phyloP scores from a whole-genome alignment of 2,888 invertebrate species.

The Xestia ashworthii region DNA sequence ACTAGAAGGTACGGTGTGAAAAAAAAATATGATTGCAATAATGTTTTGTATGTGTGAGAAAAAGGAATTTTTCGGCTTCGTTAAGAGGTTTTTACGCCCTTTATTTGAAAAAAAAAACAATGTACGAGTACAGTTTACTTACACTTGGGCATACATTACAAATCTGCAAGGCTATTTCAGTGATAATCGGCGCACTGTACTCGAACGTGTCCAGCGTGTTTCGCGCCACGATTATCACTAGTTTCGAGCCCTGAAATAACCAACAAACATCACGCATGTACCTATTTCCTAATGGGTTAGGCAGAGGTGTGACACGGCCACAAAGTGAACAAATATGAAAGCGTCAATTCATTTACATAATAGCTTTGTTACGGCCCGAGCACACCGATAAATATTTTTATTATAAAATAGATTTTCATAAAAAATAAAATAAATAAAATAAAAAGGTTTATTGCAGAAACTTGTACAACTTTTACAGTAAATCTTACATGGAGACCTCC shows the following conservation, averaged over 20 bases:
- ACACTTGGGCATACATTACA: slow-evolving; percentile 84
- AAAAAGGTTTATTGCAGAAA: too few species aligned
- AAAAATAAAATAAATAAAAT: too few species aligned
- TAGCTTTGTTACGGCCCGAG: background rate
- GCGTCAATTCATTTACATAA: slow-evolving; percentile 15
- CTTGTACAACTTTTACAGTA: too few species aligned
- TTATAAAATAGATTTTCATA: background rate
- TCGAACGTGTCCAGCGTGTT: slow-evolving; percentile 81
- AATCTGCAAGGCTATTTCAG: slow-evolving; percentile 85
- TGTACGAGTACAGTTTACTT: slow-evolving; percentile 61
- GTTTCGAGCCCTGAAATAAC: slow-evolving; percentile 77
- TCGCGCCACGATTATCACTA: slow-evolving; percentile 84
- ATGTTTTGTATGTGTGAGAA: too few species aligned
- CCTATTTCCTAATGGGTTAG: too few species aligned
- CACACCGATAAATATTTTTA: background rate
- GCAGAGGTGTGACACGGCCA: background rate
- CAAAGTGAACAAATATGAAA: background rate
- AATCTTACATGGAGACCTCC: too few species aligned
- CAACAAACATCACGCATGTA: background rate
- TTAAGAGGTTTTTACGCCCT: too few species aligned
- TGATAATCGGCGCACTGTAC: slow-evolving; percentile 80
- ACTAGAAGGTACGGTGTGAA: too few species aligned
- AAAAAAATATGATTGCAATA: too few species aligned
- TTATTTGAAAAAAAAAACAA: background rate
- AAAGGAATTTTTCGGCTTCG: too few species aligned